These are phyloP conservation scores for Coenobita brevimanus DNA, from an alignment of 1,140 invertebrate genomes.

Conservation along the genomic window DNA sequence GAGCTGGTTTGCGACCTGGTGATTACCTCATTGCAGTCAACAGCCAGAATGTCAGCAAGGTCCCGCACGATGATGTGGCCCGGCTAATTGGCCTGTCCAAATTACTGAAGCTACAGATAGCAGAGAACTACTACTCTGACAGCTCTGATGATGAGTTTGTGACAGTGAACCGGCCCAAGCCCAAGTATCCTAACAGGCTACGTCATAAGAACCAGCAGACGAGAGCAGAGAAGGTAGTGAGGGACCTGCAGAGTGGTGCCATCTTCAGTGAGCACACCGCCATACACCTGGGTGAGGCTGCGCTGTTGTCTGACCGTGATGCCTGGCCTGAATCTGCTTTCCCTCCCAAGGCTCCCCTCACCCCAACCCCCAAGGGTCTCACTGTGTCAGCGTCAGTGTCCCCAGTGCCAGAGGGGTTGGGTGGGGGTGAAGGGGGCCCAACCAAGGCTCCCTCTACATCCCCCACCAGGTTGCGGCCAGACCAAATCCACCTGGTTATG, in stretches of 20 bases:
- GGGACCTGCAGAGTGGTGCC: conserved; percentile 71
- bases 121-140: conserved; percentile 86
- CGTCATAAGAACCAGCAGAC: conserved; percentile 70
- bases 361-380: conserved; percentile 38
- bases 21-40: conserved; percentile 95
- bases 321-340: conserved; percentile 59
- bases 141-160: conserved; percentile 85
- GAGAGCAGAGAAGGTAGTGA: conserved; percentile 68
- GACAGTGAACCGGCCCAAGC: conserved; percentile 75
- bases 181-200: conserved; percentile 79
- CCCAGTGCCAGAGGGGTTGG: conserved; percentile 26
- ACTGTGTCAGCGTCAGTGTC: conserved; percentile 35
- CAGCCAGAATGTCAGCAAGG: conserved; percentile 88
- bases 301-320: conserved; percentile 58
- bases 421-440: conserved; percentile 9
- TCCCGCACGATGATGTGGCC: conserved; percentile 94
- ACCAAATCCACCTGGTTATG: conserved; percentile 68
- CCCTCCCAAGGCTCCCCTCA: conserved; percentile 59
- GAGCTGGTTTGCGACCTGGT: conserved; percentile 89
- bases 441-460: conserved; percentile 27
- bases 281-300: conserved; percentile 63
- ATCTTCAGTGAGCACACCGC: conserved; percentile 71
- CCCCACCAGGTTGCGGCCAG: conserved; percentile 53
- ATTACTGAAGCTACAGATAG: conserved; percentile 85
- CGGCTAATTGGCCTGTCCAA: conserved; percentile 89